Evolutionary conservation across 2,888 invertebrate genomes (phyloP).

Genomic region (Rhyacophila evoluta): DNA sequence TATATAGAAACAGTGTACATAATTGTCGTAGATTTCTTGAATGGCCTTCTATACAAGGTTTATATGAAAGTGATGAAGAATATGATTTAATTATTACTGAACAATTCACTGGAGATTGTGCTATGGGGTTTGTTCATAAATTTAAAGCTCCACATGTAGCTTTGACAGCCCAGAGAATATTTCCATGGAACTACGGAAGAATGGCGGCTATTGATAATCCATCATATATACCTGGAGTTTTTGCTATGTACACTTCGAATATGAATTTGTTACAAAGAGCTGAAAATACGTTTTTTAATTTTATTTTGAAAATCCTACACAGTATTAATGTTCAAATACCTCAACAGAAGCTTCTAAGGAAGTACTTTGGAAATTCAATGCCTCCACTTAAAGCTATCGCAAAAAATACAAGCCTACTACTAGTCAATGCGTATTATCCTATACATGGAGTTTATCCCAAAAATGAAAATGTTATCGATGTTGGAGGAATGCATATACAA

Average conservation of each 20-base stretch:
- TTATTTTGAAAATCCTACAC: constrained; percentile 32
- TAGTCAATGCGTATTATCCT: constrained; percentile 61
- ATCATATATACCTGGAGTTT: constrained; percentile 60
- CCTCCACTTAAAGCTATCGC: constrained; percentile 58
- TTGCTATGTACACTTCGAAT: constrained; percentile 55
- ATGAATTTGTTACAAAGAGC: constrained; percentile 60
- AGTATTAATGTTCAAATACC: constrained; percentile 35
- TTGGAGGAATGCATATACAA: constrained; percentile 62
- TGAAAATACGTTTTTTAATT: constrained; percentile 55
- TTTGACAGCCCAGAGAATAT: constrained; percentile 59
- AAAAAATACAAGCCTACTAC: constrained; percentile 60
- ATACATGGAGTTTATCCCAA: constrained; percentile 58
- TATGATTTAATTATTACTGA: constrained; percentile 40
- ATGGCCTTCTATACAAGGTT: constrained; percentile 50
- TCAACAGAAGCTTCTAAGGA: constrained; percentile 37
- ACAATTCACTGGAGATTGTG: constrained; percentile 40
- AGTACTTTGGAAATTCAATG: constrained; percentile 36
- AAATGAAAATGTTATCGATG: constrained; percentile 60
- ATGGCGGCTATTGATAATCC: constrained; percentile 61
- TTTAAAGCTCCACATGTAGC: constrained; percentile 59
- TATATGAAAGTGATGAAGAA: constrained; percentile 27
- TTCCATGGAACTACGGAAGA: constrained; percentile 60
- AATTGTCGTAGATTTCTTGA: constrained; percentile 58
- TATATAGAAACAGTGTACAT: constrained; percentile 15
- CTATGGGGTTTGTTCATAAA: constrained; percentile 33